Conservation (phyloP, 1,140 invertebrate genomes). For the Limonius californicus region DNA sequence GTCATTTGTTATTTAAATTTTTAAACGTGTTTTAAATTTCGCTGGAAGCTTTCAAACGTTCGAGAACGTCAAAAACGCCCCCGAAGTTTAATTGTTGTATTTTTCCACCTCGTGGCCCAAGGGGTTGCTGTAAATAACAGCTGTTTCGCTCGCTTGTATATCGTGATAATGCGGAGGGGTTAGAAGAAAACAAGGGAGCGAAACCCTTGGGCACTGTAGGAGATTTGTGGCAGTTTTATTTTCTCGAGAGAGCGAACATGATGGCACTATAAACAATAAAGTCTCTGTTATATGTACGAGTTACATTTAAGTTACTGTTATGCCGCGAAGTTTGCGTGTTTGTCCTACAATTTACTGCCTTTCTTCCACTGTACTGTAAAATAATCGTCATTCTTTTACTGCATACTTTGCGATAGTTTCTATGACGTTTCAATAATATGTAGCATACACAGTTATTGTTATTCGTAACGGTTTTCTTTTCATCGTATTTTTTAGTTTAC, state of each 20-base stretch:
- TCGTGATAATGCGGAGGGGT: slow-evolving; percentile 6
- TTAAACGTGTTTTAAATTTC: no score
- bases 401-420: background rate
- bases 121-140: slow-evolving; percentile 1
- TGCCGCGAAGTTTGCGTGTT: background rate
- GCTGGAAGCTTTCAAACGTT: no score
- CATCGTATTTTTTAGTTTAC: no score
- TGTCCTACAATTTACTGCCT: background rate
- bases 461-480: no score
- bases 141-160: slow-evolving; percentile 8
- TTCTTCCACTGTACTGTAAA: background rate
- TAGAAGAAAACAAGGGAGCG: background rate
- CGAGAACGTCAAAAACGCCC: background rate
- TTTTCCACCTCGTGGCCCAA: background rate
- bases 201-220: background rate
- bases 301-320: background rate
- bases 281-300: background rate
- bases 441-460: no score
- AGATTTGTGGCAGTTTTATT: slow-evolving; percentile 21
- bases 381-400: background rate
- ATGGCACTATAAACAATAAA: slow-evolving; percentile 10
- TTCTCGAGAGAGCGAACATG: slow-evolving; percentile 10
- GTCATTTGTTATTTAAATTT: no score
- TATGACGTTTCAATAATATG: background rate
- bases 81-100: background rate